phyloP scores from a whole-genome alignment of 2,888 invertebrate genomes.

The Trachelus iudaicus region DNA sequence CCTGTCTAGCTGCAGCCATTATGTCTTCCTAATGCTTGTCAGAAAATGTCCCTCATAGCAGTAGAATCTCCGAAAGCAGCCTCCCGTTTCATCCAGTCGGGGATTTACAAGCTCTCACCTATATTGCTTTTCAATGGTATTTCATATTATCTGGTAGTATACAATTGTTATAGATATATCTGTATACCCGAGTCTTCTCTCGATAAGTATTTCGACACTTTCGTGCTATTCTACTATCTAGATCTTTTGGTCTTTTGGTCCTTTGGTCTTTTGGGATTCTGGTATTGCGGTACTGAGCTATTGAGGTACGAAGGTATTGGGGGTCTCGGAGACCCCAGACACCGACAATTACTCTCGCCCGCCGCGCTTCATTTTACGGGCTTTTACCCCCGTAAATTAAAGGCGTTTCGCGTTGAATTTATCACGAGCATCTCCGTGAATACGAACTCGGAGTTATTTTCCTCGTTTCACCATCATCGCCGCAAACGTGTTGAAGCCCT shows the following conservation, averaged over 20 bases:
- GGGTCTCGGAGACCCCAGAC: neutral
- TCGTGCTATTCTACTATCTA: too few species aligned
- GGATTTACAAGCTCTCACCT: too few species aligned
- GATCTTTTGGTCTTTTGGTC: too few species aligned
- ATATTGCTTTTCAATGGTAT: too few species aligned
- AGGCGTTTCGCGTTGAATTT: slow-evolving; percentile 39
- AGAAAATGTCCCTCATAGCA: neutral
- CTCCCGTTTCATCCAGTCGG: too few species aligned
- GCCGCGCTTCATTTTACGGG: slow-evolving; percentile 8
- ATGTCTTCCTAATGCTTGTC: neutral
- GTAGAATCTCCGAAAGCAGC: too few species aligned
- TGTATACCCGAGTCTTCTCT: too few species aligned
- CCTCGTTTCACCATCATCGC: slow-evolving; percentile 41
- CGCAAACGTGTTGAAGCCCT: slow-evolving; percentile 1
- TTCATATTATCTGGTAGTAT: too few species aligned
- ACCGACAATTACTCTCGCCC: slow-evolving; percentile 15
- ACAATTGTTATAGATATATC: too few species aligned
- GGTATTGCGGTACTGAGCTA: too few species aligned
- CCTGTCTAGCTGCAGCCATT: neutral
- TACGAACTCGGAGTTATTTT: slow-evolving; percentile 37
- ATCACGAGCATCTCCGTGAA: slow-evolving; percentile 35
- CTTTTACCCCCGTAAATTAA: slow-evolving; percentile 33
- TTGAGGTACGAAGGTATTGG: neutral
- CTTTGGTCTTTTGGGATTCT: too few species aligned
- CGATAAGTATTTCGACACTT: too few species aligned